A percentile compares a stretch with the other conserved stretches of the same genome.
Conservation (phyloP, 2,797 vertebrate genomes). For the Pseudopleuronectes americanus region DNA sequence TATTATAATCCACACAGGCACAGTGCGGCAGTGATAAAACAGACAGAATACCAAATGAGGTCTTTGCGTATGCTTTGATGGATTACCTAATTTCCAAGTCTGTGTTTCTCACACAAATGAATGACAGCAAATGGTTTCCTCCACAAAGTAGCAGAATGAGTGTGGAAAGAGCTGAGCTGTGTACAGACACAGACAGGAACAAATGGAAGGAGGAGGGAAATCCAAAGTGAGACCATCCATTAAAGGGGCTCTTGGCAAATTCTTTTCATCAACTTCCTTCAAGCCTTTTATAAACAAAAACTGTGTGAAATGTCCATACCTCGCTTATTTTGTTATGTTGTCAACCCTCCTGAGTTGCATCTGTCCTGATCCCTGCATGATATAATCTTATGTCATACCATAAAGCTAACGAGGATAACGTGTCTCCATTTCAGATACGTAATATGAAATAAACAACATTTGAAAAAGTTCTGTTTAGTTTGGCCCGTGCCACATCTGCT, state of each 20-base stretch:
- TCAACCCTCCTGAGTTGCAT: too few relatives aligned
- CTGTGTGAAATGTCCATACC: too few relatives aligned
- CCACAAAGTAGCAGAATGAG: neutral
- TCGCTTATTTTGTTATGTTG: too few relatives aligned
- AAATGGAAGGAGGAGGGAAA: constrained; percentile 2
- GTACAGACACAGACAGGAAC: neutral
- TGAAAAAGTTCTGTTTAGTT: too few relatives aligned
- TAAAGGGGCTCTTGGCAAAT: neutral
- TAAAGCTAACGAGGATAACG: too few relatives aligned
- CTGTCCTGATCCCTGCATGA: too few relatives aligned
- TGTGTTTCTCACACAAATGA: constrained; percentile 6
- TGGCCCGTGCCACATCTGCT: too few relatives aligned
- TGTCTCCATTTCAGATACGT: too few relatives aligned
- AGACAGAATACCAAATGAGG: constrained; percentile 29
- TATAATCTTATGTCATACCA: too few relatives aligned
- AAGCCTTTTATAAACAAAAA: too few relatives aligned
- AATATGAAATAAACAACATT: too few relatives aligned
- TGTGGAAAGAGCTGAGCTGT: constrained; percentile 2
- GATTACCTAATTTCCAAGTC: constrained; percentile 27
- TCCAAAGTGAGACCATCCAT: neutral
- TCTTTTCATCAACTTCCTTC: too few relatives aligned
- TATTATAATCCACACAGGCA: constrained; percentile 31
- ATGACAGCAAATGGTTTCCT: neutral
- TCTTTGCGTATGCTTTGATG: constrained; percentile 36
- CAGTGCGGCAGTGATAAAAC: constrained; percentile 20